Evolutionary conservation across 1,140 invertebrate species (phyloP).

Genomic region (Zaprionus ornatus): DNA sequence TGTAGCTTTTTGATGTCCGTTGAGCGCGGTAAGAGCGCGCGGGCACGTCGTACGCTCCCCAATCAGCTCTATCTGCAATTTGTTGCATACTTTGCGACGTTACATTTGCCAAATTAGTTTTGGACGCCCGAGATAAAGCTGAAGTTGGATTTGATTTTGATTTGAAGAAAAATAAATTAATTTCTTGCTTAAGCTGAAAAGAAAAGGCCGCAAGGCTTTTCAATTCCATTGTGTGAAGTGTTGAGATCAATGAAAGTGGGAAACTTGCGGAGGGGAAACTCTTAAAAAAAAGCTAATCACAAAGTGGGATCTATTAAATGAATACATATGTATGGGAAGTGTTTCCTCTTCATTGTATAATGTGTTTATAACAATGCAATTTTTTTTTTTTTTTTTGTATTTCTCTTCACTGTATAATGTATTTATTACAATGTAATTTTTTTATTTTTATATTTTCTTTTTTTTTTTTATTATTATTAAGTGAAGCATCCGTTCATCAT

Average conservation of each 20-base stretch:
- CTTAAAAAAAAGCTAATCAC: background rate
- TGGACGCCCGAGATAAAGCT: slow-evolving; percentile 25
- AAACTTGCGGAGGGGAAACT: background rate
- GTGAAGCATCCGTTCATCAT: too few species aligned
- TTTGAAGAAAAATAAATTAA: slow-evolving; percentile 20
- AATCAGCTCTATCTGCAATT: slow-evolving; percentile 48
- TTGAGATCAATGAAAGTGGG: background rate
- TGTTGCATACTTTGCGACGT: slow-evolving; percentile 64
- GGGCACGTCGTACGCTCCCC: background rate
- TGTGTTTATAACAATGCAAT: too few species aligned
- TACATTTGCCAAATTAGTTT: slow-evolving; percentile 75
- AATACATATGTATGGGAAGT: background rate
- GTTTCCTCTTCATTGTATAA: background rate
- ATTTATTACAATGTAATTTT: too few species aligned
- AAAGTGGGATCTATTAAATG: background rate
- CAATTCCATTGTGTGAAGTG: background rate
- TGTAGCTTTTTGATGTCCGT: slow-evolving; percentile 54
- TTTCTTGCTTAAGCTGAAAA: background rate
- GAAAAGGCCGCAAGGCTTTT: background rate
- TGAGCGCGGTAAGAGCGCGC: too few species aligned
- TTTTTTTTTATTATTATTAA: too few species aligned
- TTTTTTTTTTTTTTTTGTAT: too few species aligned
- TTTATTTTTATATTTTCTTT: too few species aligned
- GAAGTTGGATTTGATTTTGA: slow-evolving; percentile 8
- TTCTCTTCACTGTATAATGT: too few species aligned